Evolutionary conservation across 2,113 vertebrate genomes (phyloP).

Genomic region (Meles meles): DNA sequence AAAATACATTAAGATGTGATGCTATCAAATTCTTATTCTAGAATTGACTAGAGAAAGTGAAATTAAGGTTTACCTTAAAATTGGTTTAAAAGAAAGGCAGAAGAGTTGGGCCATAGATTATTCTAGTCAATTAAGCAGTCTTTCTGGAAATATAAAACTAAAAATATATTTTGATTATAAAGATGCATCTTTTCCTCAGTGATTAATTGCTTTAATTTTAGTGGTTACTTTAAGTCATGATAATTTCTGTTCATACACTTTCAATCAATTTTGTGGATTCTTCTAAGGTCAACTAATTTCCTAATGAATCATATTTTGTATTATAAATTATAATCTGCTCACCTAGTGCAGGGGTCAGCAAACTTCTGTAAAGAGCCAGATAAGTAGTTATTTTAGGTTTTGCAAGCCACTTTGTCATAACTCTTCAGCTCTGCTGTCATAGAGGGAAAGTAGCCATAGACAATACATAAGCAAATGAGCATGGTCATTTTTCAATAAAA

Average conservation of each 20-base stretch:
- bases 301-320: background rate
- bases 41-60: background rate
- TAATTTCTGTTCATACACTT: background rate
- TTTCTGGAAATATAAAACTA: background rate
- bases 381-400: background rate
- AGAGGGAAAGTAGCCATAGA: background rate
- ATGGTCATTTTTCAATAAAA: background rate
- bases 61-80: background rate
- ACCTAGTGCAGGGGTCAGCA: background rate
- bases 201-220: background rate
- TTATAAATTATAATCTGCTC: background rate
- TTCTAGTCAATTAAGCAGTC: background rate
- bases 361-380: background rate
- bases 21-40: background rate
- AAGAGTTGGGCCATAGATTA: background rate
- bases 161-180: background rate
- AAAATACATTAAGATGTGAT: background rate
- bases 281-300: background rate
- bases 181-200: background rate
- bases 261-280: background rate
- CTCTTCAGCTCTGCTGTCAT: background rate
- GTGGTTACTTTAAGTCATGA: background rate
- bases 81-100: background rate
- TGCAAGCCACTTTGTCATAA: background rate
- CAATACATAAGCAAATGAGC: background rate